Percentiles rank a stretch among this genome's conserved stretches.
Conservation (phyloP, 37 sponge, comb jelly and placozoan species). For the Amphimedon queenslandica region DNA sequence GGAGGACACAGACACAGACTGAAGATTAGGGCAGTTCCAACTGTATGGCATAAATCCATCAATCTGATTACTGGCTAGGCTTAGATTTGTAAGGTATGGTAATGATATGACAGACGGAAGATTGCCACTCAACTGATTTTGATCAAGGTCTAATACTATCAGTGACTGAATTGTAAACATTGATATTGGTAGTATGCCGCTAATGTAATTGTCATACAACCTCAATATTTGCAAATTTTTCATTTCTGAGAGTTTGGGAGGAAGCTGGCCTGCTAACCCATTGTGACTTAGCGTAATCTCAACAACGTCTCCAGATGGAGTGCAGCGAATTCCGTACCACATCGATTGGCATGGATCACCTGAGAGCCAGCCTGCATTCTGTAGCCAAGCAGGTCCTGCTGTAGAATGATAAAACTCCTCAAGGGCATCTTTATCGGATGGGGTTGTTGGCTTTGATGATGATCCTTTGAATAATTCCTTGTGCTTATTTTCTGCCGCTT, state of each 20-base stretch:
- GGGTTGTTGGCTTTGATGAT: slow-evolving; percentile 22
- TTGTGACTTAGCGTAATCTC: slow-evolving; percentile 61
- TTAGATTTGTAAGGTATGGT: slow-evolving; percentile 37
- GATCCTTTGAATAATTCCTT: no score
- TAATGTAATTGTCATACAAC: slow-evolving; percentile 48
- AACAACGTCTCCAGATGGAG: slow-evolving; percentile 40
- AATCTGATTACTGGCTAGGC: slow-evolving; percentile 44
- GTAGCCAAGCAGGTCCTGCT: slow-evolving; percentile 50
- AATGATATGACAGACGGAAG: slow-evolving; percentile 30
- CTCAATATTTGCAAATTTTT: slow-evolving; percentile 35
- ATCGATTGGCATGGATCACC: slow-evolving; percentile 63
- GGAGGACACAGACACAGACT: slow-evolving; percentile 24
- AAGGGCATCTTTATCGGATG: slow-evolving; percentile 45
- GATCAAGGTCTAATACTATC: slow-evolving; percentile 37
- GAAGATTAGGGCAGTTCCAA: slow-evolving; percentile 53
- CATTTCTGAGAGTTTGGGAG: slow-evolving; percentile 35
- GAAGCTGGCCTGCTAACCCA: slow-evolving; percentile 49
- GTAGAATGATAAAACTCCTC: slow-evolving; percentile 58
- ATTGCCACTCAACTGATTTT: slow-evolving; percentile 39
- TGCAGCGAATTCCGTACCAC: slow-evolving; percentile 74
- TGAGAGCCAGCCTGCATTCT: slow-evolving; percentile 77
- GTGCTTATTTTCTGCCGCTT: no score
- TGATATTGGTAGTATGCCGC: slow-evolving; percentile 32
- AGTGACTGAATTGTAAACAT: slow-evolving; percentile 35
- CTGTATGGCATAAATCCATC: slow-evolving; percentile 27